Evolutionary conservation across 2,888 invertebrate genomes (phyloP).

Genomic region (Octonoba sinensis): DNA sequence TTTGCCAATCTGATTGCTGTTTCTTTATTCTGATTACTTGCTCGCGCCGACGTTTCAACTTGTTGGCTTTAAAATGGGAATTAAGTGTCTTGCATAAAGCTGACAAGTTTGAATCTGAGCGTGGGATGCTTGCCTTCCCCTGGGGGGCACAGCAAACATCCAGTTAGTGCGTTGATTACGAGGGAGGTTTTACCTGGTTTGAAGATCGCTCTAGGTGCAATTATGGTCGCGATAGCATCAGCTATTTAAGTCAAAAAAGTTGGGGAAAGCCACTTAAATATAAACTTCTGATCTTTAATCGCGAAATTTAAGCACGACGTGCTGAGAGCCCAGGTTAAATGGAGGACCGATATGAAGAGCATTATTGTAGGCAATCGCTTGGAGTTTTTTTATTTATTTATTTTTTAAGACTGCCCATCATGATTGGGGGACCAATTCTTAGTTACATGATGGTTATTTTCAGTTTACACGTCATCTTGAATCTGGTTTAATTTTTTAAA

Average conservation of each 20-base stretch:
- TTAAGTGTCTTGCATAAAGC: no score
- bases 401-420: not conserved
- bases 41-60: no score
- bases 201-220: conserved; percentile 59
- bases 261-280: conserved; percentile 62
- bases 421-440: no score
- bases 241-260: conserved; percentile 59
- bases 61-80: no score
- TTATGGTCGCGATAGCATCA: conserved; percentile 60
- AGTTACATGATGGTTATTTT: no score
- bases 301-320: conserved; percentile 59
- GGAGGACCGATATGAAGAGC: conserved; percentile 39
- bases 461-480: no score
- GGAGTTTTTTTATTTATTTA: conserved; percentile 41
- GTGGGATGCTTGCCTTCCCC: conserved; percentile 10
- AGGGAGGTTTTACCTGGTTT: conserved; percentile 56
- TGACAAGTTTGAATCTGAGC: not conserved
- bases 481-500: no score
- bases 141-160: conserved; percentile 6
- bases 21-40: no score
- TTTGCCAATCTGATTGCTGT: no score
- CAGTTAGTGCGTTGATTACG: conserved; percentile 58
- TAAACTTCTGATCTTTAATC: conserved; percentile 63
- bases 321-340: conserved; percentile 53
- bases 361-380: conserved; percentile 44